Evolutionary conservation across 2,888 invertebrate genomes (phyloP), one percentile per base, ranked within the genome.

Genomic region (Steinernema carpocapsae): DNA sequence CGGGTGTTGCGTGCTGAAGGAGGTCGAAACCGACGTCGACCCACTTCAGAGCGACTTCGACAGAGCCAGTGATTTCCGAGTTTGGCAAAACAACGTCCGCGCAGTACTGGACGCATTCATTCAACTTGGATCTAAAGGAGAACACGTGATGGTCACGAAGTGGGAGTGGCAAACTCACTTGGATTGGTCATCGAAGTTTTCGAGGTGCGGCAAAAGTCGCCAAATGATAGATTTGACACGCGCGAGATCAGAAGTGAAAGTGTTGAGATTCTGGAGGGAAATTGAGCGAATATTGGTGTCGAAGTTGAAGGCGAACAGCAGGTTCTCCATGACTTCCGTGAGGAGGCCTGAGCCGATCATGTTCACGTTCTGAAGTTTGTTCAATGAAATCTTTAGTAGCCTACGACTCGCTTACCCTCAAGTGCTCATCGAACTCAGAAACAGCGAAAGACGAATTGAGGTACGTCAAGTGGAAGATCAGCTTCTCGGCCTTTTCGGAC

Each of bases 1-100:
- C 80, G 26, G 80, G 82, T 1, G 74, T 45, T 0, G 76, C 37
- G 74, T 75, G 43, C 42, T 37, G 22, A 17, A 70, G 14, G 37
- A 70, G 42, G n/a, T 14, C 12, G n/a, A 70, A 56, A 12, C 56
- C 56, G 26, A 56, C 26, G 26, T 56, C 26, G 6, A 56, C 26
- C 56, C 56, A 56, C 4, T 22, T 24, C 10, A 56, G 26, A 1
- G 56, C 56, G 26, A 7, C 4, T 17, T 26, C 56, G 4, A 56
- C 26, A 22, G 56, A 24, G 6, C 56, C 56, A 6, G 14, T 22
- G 24, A 56, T 12, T 2, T 56, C 56, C 12, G 10, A 12, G 4
- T 56, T 19, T 6, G 26, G 4, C 4, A 26, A 56, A 17, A 26
- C 56, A 2, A 26, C 26, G 4, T 14, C 6, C 6, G 26, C 19